Evolutionary conservation across 2,888 invertebrate species (phyloP), one percentile per base, ranked within the genome.

Genomic region (Endotricha flammealis): DNA sequence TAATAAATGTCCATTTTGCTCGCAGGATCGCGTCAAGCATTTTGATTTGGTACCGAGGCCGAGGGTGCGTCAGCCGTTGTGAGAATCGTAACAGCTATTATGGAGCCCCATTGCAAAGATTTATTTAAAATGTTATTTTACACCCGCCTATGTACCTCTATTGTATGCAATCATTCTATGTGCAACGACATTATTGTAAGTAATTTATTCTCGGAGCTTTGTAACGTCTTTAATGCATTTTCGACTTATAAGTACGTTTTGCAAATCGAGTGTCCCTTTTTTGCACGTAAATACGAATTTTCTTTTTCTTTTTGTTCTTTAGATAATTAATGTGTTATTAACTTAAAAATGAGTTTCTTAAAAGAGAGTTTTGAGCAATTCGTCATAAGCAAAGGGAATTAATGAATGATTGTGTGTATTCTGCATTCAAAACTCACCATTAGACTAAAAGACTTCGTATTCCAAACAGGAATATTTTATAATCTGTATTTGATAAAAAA

Each of bases 101-200:
- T 77, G 73, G 72, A 72, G 64, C 70, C 82, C 82, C 73, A 66
- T 63, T 62, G 57, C 69, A 77, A 79, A 82, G 85, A 85, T 85
- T 83, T 79, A 86, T 85, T 86, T 83, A 83, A 81, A 86, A 85
- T 80, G 83, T 83, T 85, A 85, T 83, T 83, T 81, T 80, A 83
- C 77, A 80, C 83, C 80, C 68, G 58, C 61, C 73, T 69, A 80
- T 74, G 61, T 77, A 56, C 47, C 31, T 48, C 43, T 62, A 68
- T 79, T 79, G 75, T 77, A 60, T 64, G 64, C 66, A 64, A 68
- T 66, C 48, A 59, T 64, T 60, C 62, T 61, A 73, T 71, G 62
- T 69, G 62, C 65, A 72, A 64, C 66, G 66, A 68, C 64, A 67
- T 67, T 73, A n/a, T n/a, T n/a, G n/a, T n/a, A n/a, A n/a, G 70